Evolutionary conservation across 2,797 vertebrate genomes (phyloP).

Genomic region (Harpagifer antarcticus): DNA sequence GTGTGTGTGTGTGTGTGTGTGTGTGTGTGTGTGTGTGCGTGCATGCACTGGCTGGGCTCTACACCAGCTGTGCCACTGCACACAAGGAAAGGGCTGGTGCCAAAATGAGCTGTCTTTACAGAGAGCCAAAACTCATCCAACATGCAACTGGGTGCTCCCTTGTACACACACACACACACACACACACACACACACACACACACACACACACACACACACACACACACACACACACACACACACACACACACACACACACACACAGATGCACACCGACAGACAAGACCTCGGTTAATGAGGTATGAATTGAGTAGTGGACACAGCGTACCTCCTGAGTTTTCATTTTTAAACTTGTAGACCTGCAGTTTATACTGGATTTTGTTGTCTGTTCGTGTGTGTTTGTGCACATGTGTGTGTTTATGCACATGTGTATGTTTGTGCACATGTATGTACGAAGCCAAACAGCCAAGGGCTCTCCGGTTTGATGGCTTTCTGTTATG

Average conservation of each 20-base stretch:
- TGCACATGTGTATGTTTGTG: constrained; percentile 15
- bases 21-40: not conserved
- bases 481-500: constrained; percentile 77
- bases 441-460: constrained; percentile 39
- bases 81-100: constrained; percentile 62
- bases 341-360: constrained; percentile 21
- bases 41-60: constrained; percentile 38
- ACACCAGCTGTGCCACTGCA: constrained; percentile 73
- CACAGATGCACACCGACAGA: constrained; percentile 8
- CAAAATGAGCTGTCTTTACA: constrained; percentile 71
- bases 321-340: constrained; percentile 34
- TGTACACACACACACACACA: not conserved
- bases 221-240: constrained; percentile 5
- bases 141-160: constrained; percentile 30
- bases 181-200: not conserved
- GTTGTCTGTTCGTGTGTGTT: constrained; percentile 8
- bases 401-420: constrained; percentile 13
- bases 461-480: constrained; percentile 72
- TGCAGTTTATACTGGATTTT: constrained; percentile 5
- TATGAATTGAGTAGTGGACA: constrained; percentile 39
- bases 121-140: constrained; percentile 61
- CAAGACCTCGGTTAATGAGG: constrained; percentile 37
- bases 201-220: constrained; percentile 6
- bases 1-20: not conserved
- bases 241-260: constrained; percentile 4